Base-by-base conservation (phyloP, 2,888 invertebrate genomes). In the Aricia artaxerxes region DNA sequence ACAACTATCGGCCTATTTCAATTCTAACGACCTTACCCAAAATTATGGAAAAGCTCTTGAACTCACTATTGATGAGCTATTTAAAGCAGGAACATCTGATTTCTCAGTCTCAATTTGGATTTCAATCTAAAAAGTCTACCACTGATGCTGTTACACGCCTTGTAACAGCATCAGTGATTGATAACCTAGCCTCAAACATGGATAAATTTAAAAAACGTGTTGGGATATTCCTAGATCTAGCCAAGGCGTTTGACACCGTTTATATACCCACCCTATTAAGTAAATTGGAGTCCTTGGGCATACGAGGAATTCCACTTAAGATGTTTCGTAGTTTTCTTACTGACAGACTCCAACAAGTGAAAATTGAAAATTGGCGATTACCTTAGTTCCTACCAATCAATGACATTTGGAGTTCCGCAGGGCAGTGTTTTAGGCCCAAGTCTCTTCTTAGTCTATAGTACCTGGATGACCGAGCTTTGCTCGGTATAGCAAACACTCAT, bases 241-340 rank as follows among this genome's bases (percentile, higher is more conserved):
- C 60, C n/a, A 60, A 60, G 60, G 60, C 60, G n/a, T 60, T 60
- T n/a, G 60, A 60, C 60, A 60, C 60, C n/a, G n/a, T n/a, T 60
- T 4, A 60, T n/a, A n/a, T n/a, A 60, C n/a, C n/a, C n/a, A 60
- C n/a, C 6, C 6, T 60, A 16, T n/a, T 60, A 16, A 16, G 13
- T 6, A n/a, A n/a, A n/a, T 6, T 60, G 4, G n/a, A 60, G 60
- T n/a, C 13, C 4, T n/a, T 16, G 60, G 60, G 60, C n/a, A 60
- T 60, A 60, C 60, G 60, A n/a, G 53, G 53, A 13, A 13, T 13
- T 13, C 53, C 53, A 9, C 53, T 53, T 53, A 13, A 53, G 53
- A 53, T 53, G 4, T 53, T 53, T 13, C 53, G 9, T 1, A 53
- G 53, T 53, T 53, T 53, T 53, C 53, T 53, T 53, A 53, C 13